Base-by-base conservation (phyloP, 2,113 vertebrate genomes). In the Aleadryas rufinucha region DNA sequence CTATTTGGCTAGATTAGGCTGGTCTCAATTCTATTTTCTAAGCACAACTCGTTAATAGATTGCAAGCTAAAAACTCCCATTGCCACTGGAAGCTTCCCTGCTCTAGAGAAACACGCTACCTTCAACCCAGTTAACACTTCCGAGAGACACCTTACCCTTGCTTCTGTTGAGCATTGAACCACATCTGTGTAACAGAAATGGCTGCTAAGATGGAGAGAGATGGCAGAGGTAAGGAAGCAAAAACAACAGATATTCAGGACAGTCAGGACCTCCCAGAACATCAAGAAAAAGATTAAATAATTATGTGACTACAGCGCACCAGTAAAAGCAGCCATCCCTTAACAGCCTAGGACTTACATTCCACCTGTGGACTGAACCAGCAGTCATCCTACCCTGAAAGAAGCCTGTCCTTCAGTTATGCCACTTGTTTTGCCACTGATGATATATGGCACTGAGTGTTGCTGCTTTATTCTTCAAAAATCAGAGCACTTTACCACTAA, bases 401-500 rank as follows among this genome's bases (percentile, higher is more conserved):
- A 56, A 59, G 17, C 19, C 47, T 31, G 24, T 66, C 76, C 59
- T 86, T 84, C 78, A 47, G 15, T 50, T 41, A 23, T 11, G 24
- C 26, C 57, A 41, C 61, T 71, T 64, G 6, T 72, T 79, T 71
- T 85, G 49, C 19, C 54, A 66, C 0, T 39, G 41, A 52, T 22
- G 9, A 53, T 61, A 53, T 12, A 37, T n/a, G 23, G 37, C 54
- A 69, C 45, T 80, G 33, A 89, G 52, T 30, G 26, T 22, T 30
- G 28, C 41, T 76, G 69, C 79, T 90, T 91, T 69, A 68, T 80
- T 94, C 84, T 85, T 74, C 37, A 93, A 70, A 90, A 95, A 47
- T 44, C 85, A 82, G 72, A 90, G 65, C 69, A 59, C 44, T 72
- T 89, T 27, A 64, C 47, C 11, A 28, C 66, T 83, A 84, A 96